Evolutionary conservation across 2,797 vertebrate species (phyloP).

Genomic region (Chanos chanos): DNA sequence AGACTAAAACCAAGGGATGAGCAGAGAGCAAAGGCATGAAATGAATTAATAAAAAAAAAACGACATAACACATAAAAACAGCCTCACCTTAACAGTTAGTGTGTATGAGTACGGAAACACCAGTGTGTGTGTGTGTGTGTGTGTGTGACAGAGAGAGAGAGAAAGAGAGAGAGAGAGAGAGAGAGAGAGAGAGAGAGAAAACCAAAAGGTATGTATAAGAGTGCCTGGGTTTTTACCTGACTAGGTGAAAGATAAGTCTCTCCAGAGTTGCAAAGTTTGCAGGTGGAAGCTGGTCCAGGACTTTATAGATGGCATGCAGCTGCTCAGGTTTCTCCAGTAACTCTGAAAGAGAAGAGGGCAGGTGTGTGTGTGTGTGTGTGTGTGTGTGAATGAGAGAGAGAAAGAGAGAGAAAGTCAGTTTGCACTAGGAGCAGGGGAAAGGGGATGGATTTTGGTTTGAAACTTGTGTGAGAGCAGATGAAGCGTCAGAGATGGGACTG

Average conservation of each 20-base stretch:
- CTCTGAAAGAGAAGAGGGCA: conserved; percentile 64
- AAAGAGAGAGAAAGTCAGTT: not conserved
- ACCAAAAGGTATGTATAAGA: too few species aligned
- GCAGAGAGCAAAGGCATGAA: too few species aligned
- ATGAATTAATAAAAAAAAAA: too few species aligned
- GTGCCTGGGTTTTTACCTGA: conserved; percentile 71
- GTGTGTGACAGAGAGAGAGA: too few species aligned
- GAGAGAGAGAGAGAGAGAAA: too few species aligned
- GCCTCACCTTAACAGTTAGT: too few species aligned
- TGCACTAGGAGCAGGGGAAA: not conserved
- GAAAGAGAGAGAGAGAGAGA: too few species aligned
- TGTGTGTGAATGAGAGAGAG: not conserved
- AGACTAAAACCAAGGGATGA: too few species aligned
- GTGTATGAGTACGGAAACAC: too few species aligned
- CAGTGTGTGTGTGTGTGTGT: too few species aligned
- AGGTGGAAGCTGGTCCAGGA: conserved; percentile 85
- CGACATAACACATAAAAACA: too few species aligned
- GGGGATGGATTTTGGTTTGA: not conserved
- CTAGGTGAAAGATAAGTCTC: conserved; percentile 92
- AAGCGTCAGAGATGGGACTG: not conserved
- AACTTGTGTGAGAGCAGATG: not conserved
- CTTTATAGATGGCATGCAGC: conserved; percentile 83
- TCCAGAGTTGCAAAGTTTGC: conserved; percentile 87
- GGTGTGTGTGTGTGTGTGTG: too few species aligned
- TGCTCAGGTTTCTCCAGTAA: conserved; percentile 93